phyloP scores from a whole-genome alignment of 2,113 vertebrate genomes.

The Embiotoca jacksoni region DNA sequence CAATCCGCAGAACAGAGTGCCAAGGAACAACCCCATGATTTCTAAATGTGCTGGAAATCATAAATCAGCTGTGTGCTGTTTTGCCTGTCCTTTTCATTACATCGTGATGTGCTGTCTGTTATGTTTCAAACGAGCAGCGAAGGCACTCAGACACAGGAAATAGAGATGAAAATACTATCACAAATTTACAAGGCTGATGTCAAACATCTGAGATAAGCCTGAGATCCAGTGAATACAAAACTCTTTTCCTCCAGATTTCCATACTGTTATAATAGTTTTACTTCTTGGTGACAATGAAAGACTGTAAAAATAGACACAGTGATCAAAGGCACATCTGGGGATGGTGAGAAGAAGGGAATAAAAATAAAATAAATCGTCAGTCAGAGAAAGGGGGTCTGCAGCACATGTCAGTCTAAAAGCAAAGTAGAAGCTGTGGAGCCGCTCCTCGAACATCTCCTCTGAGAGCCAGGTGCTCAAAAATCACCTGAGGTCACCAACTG shows the following conservation, averaged over 20 bases:
- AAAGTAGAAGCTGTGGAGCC: conserved; percentile 30
- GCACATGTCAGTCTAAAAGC: conserved; percentile 65
- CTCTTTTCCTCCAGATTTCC: conserved; percentile 36
- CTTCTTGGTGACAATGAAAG: conserved; percentile 75
- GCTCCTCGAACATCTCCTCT: conserved; percentile 43
- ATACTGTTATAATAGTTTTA: conserved; percentile 62
- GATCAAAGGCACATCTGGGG: conserved; percentile 83
- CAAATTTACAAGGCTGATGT: conserved; percentile 56
- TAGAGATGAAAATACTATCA: conserved; percentile 54
- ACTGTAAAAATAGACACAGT: conserved; percentile 78
- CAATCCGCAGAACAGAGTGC: conserved; percentile 60
- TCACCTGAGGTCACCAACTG: conserved; percentile 72
- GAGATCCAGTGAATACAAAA: conserved; percentile 14
- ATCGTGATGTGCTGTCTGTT: conserved; percentile 52
- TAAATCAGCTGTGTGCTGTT: conserved; percentile 57
- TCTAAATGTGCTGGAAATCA: conserved; percentile 59
- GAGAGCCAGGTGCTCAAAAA: conserved; percentile 73
- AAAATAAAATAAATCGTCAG: conserved; percentile 74
- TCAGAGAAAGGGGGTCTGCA: conserved; percentile 57
- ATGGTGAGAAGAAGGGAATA: conserved; percentile 49
- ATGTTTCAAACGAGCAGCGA: conserved; percentile 46
- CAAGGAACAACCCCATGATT: conserved; percentile 63
- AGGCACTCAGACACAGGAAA: conserved; percentile 31
- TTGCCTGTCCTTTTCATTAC: conserved; percentile 62
- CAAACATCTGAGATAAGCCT: conserved; percentile 50